phyloP scores from a whole-genome alignment of 2,113 vertebrate genomes.

The Microcebus lehilahytsara region DNA sequence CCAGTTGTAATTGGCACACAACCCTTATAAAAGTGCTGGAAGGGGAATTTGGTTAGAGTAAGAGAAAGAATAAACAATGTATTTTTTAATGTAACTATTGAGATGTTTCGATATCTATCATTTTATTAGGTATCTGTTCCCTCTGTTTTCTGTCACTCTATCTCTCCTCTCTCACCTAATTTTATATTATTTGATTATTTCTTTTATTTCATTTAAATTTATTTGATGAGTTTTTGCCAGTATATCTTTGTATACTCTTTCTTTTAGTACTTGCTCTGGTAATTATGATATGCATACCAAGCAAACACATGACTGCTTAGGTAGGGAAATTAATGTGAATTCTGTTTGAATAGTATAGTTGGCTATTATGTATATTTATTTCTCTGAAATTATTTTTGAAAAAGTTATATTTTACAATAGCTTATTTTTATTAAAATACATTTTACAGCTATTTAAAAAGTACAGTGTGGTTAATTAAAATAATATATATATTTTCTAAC shows the following conservation, averaged over 20 bases:
- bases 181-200: no score
- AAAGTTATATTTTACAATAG: not conserved
- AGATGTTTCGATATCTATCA: no score
- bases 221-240: no score
- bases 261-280: no score
- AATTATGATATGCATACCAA: not conserved
- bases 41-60: not conserved
- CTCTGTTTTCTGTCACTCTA: no score
- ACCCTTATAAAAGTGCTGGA: no score
- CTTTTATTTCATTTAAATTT: no score
- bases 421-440: no score
- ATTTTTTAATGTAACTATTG: no score
- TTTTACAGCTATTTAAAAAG: not conserved
- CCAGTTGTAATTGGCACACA: not conserved
- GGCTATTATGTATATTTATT: not conserved
- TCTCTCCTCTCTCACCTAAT: no score
- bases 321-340: not conserved
- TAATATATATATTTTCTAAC: not conserved
- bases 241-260: no score
- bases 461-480: not conserved
- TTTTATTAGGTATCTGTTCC: no score
- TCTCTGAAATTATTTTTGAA: not conserved
- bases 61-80: not conserved
- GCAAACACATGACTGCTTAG: not conserved
- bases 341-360: not conserved